Evolutionary conservation across 2,888 invertebrate genomes (phyloP), one percentile per base, ranked within the genome.

Genomic region (Timandra comae): DNA sequence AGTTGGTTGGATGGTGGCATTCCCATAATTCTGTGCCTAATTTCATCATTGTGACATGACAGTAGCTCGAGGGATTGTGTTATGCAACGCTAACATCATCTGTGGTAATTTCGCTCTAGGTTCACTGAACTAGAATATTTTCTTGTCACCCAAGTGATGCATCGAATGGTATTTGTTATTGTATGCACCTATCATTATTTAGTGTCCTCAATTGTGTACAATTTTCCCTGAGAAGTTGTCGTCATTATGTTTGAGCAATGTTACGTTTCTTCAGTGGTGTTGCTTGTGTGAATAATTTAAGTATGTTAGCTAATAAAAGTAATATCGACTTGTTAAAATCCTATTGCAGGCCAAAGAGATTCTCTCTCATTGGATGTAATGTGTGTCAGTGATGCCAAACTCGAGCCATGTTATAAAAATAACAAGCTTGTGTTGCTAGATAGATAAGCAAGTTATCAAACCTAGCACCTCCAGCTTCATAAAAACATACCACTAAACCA

Each of bases 1-100:
- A n/a, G n/a, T n/a, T n/a, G n/a, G n/a, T n/a, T n/a, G n/a, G n/a
- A 11, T 38, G 29, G 31, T 41, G 38, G 29, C 33, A 46, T 57
- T 69, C 68, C 49, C 67, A 67, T 59, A 52, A 46, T 62, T 55
- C 43, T 46, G 29, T 39, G 45, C 32, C 50, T 52, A 53, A 58
- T 63, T 62, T 60, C 54, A 33, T 56, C 56, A 61, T 62, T 63
- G 56, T 63, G 44, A 49, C 46, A 36, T 63, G 44, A 49, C 46
- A 36, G 36, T 48, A 44, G n/a, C n/a, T n/a, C n/a, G n/a, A n/a
- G 46, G 31, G 43, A 45, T 48, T 35, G 30, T 29, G 42, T 62
- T 52, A 53, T 40, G 56, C 51, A 57, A 61, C 41, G 41, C 27
- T 28, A 37, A 35, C 38, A 49, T 49, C 49, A 45, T 42, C 41